phyloP scores from a whole-genome alignment of 2,113 vertebrate genomes.

The Osmerus mordax region DNA sequence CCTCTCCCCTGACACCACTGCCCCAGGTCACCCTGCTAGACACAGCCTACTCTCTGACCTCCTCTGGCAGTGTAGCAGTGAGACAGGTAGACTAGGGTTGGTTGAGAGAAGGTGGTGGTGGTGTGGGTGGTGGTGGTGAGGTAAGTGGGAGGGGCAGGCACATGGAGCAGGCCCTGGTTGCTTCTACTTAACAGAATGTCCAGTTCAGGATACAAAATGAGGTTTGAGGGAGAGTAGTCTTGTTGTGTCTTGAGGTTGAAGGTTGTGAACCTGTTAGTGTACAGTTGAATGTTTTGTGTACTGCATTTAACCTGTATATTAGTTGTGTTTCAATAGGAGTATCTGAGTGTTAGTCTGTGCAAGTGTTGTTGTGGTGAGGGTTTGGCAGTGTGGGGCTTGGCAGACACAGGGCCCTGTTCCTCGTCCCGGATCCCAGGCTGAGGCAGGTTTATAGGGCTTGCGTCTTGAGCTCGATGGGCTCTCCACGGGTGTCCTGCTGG shows the following conservation, averaged over 20 bases:
- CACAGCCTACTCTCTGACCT: conserved; percentile 3
- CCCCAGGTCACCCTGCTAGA: neutral
- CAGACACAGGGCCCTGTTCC: conserved; percentile 53
- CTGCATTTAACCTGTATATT: no score
- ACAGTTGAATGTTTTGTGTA: neutral
- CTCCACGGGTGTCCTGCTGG: conserved; percentile 77
- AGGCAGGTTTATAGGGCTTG: conserved; percentile 79
- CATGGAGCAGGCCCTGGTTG: conserved; percentile 39
- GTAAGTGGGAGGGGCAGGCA: conserved; percentile 6
- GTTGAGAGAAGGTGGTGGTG: neutral
- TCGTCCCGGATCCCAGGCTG: conserved; percentile 32
- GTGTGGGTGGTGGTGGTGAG: neutral
- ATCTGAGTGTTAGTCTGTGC: conserved; percentile 30
- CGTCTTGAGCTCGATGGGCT: conserved; percentile 88
- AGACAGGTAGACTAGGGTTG: neutral
- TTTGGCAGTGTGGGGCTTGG: conserved; percentile 34
- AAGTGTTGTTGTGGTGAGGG: conserved; percentile 28
- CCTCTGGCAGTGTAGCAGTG: conserved; percentile 24
- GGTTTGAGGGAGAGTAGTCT: conserved; percentile 40
- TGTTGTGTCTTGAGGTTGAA: conserved; percentile 50
- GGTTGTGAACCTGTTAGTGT: conserved; percentile 40
- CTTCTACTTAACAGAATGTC: conserved; percentile 50
- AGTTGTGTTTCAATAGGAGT: neutral
- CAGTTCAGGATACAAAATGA: conserved; percentile 48
- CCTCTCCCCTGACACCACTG: neutral